Evolutionary conservation across 2,113 vertebrate species (phyloP).

Genomic region (Bubo blakistoni): DNA sequence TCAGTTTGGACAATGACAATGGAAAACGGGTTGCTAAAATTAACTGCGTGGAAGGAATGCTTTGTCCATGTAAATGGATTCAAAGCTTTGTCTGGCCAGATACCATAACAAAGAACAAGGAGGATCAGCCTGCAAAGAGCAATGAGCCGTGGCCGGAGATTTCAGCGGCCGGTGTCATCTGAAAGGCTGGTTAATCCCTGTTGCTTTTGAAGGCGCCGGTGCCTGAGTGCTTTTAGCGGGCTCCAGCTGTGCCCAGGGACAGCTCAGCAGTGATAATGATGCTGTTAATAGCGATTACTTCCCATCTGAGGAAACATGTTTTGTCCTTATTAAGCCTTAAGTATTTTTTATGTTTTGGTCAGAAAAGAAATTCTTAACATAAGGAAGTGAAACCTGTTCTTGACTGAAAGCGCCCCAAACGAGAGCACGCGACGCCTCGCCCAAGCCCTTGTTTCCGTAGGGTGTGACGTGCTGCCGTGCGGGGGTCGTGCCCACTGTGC

Average conservation of each 20-base stretch:
- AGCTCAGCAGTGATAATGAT: background rate
- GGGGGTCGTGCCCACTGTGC: background rate
- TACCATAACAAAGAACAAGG: background rate
- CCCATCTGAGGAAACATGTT: background rate
- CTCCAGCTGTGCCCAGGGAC: background rate
- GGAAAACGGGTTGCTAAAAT: background rate
- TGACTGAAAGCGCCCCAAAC: background rate
- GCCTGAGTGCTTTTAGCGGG: background rate
- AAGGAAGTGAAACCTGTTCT: too few relatives aligned
- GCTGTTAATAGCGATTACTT: background rate
- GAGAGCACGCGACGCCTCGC: too few relatives aligned
- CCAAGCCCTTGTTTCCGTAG: too few relatives aligned
- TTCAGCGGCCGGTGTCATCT: background rate
- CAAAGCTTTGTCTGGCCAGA: background rate
- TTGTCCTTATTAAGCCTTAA: background rate
- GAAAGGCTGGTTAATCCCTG: background rate
- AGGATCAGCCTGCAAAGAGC: background rate
- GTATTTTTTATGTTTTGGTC: background rate
- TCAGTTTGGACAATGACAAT: background rate
- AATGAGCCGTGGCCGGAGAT: background rate
- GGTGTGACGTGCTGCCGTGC: background rate
- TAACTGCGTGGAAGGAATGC: background rate
- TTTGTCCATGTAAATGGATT: background rate
- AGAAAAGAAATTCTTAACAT: background rate
- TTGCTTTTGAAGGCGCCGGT: background rate